Percentiles rank a stretch among this genome's conserved stretches.
Conservation (phyloP, 2,888 invertebrate genomes). For the Taphrorychus bicolor region DNA sequence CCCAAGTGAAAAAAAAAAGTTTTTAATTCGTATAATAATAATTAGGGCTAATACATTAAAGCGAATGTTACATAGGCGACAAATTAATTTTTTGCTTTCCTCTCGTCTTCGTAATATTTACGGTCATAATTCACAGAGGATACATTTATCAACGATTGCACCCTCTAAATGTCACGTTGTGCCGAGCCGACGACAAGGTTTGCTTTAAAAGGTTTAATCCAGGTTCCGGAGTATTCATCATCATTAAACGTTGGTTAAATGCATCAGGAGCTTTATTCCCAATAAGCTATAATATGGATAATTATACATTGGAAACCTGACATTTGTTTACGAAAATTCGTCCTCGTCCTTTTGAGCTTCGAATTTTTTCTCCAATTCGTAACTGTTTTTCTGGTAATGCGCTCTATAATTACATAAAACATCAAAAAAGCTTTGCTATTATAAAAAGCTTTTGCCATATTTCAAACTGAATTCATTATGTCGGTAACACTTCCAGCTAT, state of each 20-base stretch:
- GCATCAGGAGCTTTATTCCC: no score
- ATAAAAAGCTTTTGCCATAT: neutral
- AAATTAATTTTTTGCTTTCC: neutral
- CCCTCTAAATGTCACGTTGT: neutral
- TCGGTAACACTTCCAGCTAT: slow-evolving; percentile 5
- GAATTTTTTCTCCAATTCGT: no score
- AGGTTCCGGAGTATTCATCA: neutral
- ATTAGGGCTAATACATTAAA: neutral
- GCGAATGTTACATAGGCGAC: neutral
- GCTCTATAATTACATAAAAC: neutral
- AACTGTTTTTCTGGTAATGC: no score
- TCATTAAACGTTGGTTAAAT: neutral
- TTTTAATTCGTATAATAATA: neutral
- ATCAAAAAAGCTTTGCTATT: neutral
- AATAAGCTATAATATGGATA: no score
- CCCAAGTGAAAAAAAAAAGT: no score
- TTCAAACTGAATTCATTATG: neutral
- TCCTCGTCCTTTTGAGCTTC: no score
- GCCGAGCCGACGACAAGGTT: neutral
- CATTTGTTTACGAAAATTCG: neutral
- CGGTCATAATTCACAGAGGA: neutral
- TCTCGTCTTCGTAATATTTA: slow-evolving; percentile 1
- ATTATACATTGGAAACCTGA: neutral
- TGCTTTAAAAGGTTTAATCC: neutral
- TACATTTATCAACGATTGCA: slow-evolving; percentile 1